Conservation (phyloP, 2,888 invertebrate species). For the Galerucella calmariensis region DNA sequence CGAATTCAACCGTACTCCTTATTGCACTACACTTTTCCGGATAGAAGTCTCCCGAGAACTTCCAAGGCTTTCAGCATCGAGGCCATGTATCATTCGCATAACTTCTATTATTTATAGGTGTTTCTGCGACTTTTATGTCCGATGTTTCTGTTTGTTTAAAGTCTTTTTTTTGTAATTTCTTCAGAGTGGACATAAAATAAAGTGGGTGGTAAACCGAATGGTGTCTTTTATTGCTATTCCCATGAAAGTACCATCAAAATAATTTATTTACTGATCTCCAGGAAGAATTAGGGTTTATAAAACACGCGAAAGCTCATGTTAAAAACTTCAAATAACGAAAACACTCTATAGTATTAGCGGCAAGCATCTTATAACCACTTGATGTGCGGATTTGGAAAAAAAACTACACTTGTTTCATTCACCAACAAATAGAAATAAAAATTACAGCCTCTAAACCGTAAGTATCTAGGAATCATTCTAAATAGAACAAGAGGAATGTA, state of each 20-base stretch:
- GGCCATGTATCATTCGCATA: slow-evolving; percentile 13
- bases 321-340: too few species aligned
- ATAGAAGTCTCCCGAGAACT: slow-evolving; percentile 2
- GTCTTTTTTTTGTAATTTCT: slow-evolving; percentile 7
- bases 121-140: slow-evolving; percentile 14
- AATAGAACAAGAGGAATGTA: too few species aligned
- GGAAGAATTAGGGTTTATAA: too few species aligned
- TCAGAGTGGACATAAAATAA: slow-evolving; percentile 5
- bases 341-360: too few species aligned
- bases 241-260: neutral
- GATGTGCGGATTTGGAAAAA: too few species aligned
- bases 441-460: too few species aligned
- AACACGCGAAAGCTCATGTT: too few species aligned
- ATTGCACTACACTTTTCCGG: slow-evolving; percentile 6
- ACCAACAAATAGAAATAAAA: too few species aligned
- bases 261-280: neutral
- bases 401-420: too few species aligned
- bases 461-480: too few species aligned
- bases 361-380: too few species aligned
- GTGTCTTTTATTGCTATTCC: slow-evolving; percentile 3
- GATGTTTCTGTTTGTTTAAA: slow-evolving; percentile 14
- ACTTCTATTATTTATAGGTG: slow-evolving; percentile 15
- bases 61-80: neutral
- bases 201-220: slow-evolving; percentile 6
- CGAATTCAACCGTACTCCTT: slow-evolving; percentile 5